Base-by-base conservation (phyloP, 1,140 invertebrate species). In the Trypoxylus dichotomus region DNA sequence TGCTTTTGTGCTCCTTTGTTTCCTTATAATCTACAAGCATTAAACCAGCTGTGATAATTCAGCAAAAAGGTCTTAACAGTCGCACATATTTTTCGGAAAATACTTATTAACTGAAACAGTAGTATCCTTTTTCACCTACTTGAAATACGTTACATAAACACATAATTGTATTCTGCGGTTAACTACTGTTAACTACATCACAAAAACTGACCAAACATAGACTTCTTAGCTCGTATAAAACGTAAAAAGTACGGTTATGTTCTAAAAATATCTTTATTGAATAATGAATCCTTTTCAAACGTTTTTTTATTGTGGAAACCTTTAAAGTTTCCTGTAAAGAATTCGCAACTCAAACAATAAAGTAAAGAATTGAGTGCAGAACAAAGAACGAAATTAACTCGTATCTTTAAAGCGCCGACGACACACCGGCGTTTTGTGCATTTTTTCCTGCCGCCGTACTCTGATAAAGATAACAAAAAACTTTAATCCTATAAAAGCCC, bases 341-440 rank as follows among this genome's bases (percentile, higher is more conserved):
- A 21, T 21, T 21, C 47, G 32, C 21, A 58, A 19, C 47, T 58
- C 47, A 58, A 58, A 58, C 47, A 58, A 58, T 58, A 58, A 58
- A 58, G 47, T 21, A 58, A 58, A 58, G 47, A 58, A 58, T 58
- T 58, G 47, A 58, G 47, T 58, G 21, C 13, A 13, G 2, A 13
- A 58, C 47, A 58, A 58, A 58, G 47, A 21, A 58, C 47, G 47
- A 58, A 58, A 58, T 58, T 58, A 58, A 21, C 47, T 58, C 15
- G 13, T 21, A 58, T 58, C 47, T 58, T 58, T 58, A 58, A n/a
- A 58, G 47, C 47, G 13, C 47, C 21, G 47, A 3, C 47, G 3
- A 21, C 47, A 58, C 47, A 58, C 21, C 47, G 5, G 21, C 47
- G 47, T 58, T 58, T 58, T 58, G 47, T 13, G 15, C 47, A 21